Conservation (phyloP, 2,888 invertebrate species). For the Idaea straminata region DNA sequence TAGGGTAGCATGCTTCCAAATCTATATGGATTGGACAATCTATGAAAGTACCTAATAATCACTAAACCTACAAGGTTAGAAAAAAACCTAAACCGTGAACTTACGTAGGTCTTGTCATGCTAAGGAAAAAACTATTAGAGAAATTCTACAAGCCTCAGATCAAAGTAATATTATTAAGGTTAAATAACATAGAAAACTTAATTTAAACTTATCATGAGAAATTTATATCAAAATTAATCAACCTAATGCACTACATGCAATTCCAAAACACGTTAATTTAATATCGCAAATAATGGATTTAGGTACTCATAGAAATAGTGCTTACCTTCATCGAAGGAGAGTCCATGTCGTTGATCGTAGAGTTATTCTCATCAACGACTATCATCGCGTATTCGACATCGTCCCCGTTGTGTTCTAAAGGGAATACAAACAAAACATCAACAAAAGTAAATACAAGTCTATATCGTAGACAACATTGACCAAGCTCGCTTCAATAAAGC, state of each 20-base stretch:
- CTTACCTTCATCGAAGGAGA: slow-evolving; percentile 92
- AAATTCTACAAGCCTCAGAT: slow-evolving; percentile 6
- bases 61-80: background rate
- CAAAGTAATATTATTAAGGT: background rate
- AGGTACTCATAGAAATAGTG: slow-evolving; percentile 16
- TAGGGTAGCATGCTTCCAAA: slow-evolving; percentile 44
- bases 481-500: slow-evolving; percentile 69
- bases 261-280: slow-evolving; percentile 25
- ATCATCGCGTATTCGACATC: slow-evolving; percentile 94
- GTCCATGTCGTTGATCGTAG: slow-evolving; percentile 90
- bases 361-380: slow-evolving; percentile 93
- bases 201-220: background rate
- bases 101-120: slow-evolving; percentile 13
- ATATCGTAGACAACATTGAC: slow-evolving; percentile 53
- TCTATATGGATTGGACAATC: slow-evolving; percentile 30
- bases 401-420: slow-evolving; percentile 81
- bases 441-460: slow-evolving; percentile 12
- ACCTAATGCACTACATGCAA: slow-evolving; percentile 32
- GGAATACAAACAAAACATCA: slow-evolving; percentile 29
- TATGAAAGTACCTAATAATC: background rate
- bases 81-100: slow-evolving; percentile 10
- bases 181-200: background rate
- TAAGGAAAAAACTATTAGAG: slow-evolving; percentile 10
- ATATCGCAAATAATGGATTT: slow-evolving; percentile 17
- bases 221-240: slow-evolving; percentile 1